phyloP scores from a whole-genome alignment of 2,113 vertebrate species.

The Ophthalmolycus amberensis region DNA sequence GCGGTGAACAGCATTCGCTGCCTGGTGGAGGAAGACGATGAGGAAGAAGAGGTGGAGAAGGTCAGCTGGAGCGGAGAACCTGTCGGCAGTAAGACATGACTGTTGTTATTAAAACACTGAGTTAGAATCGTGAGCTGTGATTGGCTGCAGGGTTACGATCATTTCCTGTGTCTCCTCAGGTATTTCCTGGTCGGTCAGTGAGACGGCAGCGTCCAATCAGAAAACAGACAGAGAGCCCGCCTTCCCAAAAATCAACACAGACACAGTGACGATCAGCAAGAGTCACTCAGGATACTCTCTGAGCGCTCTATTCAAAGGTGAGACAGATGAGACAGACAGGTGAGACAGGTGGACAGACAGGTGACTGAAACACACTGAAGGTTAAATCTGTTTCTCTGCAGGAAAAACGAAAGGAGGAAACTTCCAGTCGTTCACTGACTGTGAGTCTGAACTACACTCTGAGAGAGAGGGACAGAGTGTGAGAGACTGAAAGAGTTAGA shows the following conservation, averaged over 20 bases:
- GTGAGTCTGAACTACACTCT: slow-evolving; percentile 77
- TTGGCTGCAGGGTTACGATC: slow-evolving; percentile 1
- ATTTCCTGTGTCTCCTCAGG: slow-evolving; percentile 77
- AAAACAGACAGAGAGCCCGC: slow-evolving; percentile 74
- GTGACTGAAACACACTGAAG: not conserved
- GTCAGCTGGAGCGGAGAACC: slow-evolving; percentile 98
- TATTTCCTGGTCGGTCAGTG: slow-evolving; percentile 95
- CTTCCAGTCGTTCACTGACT: slow-evolving; percentile 89
- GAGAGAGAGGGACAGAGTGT: not conserved
- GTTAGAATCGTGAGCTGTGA: slow-evolving; percentile 11
- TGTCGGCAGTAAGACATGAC: slow-evolving; percentile 89
- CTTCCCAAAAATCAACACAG: slow-evolving; percentile 83
- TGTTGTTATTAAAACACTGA: not conserved
- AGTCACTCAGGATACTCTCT: slow-evolving; percentile 90
- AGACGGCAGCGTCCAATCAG: slow-evolving; percentile 88
- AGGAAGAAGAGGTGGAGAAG: slow-evolving; percentile 88
- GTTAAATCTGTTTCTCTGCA: slow-evolving; percentile 57
- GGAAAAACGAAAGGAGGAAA: slow-evolving; percentile 87
- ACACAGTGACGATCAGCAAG: slow-evolving; percentile 81
- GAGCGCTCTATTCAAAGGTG: slow-evolving; percentile 95
- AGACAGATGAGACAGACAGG: slow-evolving; percentile 81
- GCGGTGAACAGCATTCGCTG: slow-evolving; percentile 91
- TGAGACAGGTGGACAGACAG: not conserved
- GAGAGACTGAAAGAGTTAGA: not conserved
- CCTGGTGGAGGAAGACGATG: slow-evolving; percentile 88